These are phyloP conservation scores for Tauraco erythrolophus DNA, from an alignment of 2,113 vertebrate species.

Conservation along the genomic window DNA sequence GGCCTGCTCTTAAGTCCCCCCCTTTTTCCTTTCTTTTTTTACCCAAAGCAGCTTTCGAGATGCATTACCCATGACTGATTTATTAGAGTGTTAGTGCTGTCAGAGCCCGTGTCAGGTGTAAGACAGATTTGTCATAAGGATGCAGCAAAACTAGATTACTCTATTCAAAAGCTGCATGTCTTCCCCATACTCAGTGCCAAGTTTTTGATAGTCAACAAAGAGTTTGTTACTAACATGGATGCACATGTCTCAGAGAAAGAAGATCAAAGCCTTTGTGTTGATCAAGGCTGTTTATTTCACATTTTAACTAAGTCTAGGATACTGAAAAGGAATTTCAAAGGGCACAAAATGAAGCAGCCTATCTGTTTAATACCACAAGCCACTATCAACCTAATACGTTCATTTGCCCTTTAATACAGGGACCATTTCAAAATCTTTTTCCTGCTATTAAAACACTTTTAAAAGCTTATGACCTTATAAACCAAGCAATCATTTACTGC, in stretches of 20 bases:
- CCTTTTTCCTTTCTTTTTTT: neutral
- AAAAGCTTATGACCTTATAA: slow-evolving; percentile 28
- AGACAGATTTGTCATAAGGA: neutral
- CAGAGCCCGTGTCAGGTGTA: neutral
- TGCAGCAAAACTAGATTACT: neutral
- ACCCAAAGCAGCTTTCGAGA: neutral
- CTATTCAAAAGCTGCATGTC: neutral
- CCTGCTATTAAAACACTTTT: slow-evolving; percentile 38
- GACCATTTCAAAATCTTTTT: slow-evolving; percentile 34
- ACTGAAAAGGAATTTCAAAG: neutral
- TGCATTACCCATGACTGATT: slow-evolving; percentile 28
- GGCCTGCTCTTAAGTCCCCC: neutral
- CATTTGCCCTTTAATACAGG: slow-evolving; percentile 21
- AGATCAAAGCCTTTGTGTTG: neutral
- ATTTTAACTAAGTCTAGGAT: neutral
- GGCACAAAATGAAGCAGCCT: neutral
- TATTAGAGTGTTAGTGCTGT: slow-evolving; percentile 14
- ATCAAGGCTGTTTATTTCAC: neutral
- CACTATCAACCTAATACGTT: neutral
- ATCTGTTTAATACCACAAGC: neutral
- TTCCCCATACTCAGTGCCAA: neutral
- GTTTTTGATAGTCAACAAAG: neutral
- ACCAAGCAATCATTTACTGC: neutral
- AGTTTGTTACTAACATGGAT: neutral
- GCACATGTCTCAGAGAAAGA: neutral